phyloP scores from a whole-genome alignment of 2,888 invertebrate genomes.

The Ptychoptera contaminata region DNA sequence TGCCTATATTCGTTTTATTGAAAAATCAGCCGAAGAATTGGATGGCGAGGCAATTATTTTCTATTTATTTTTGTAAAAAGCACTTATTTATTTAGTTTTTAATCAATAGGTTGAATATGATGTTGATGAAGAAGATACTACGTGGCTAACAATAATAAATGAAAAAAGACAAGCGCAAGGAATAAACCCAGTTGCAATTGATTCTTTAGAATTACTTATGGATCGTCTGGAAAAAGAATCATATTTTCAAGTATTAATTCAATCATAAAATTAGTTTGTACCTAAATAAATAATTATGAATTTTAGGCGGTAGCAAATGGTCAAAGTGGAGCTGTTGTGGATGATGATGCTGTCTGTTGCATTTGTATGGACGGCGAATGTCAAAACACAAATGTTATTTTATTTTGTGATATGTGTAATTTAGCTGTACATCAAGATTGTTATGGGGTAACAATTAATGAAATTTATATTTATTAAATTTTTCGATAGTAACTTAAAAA shows the following conservation, averaged over 20 bases:
- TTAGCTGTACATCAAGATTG: constrained; percentile 98
- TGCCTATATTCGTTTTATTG: constrained; percentile 86
- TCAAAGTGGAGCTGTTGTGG: constrained; percentile 63
- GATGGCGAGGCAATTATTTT: constrained; percentile 50
- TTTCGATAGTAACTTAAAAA: neutral
- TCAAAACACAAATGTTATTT: constrained; percentile 94
- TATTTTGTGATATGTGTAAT: constrained; percentile 99
- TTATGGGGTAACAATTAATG: constrained; percentile 59
- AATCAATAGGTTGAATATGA: constrained; percentile 64
- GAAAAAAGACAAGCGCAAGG: constrained; percentile 58
- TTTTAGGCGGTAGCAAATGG: constrained; percentile 49
- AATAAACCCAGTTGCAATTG: constrained; percentile 63
- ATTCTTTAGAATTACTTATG: constrained; percentile 89
- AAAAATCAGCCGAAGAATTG: constrained; percentile 83
- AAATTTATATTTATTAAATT: constrained; percentile 7
- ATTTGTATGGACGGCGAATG: constrained; percentile 99
- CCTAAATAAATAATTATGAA: neutral
- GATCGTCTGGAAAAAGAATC: constrained; percentile 96
- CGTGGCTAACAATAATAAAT: constrained; percentile 84
- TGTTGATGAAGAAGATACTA: constrained; percentile 94
- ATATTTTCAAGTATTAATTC: constrained; percentile 60
- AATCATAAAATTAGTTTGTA: neutral
- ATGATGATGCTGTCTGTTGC: constrained; percentile 96
- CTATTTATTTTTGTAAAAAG: constrained; percentile 11
- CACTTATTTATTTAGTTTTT: constrained; percentile 10